Evolutionary conservation across 2,888 invertebrate species (phyloP).

Genomic region (Tachina grossa): DNA sequence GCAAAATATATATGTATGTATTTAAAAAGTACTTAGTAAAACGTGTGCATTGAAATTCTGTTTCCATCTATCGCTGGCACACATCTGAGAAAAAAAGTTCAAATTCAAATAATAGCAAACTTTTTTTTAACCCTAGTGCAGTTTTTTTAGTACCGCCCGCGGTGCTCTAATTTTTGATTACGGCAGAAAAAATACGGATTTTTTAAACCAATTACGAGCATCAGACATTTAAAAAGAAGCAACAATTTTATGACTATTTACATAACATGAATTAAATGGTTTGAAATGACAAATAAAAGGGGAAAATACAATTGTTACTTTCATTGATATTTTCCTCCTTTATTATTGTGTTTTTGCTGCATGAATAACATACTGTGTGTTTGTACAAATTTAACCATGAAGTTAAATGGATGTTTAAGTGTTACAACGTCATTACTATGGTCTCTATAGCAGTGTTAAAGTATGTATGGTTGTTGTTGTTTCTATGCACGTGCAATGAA

Average conservation of each 20-base stretch:
- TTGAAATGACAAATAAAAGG: conserved; percentile 50
- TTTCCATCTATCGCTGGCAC: conserved; percentile 8
- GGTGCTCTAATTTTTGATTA: conserved; percentile 63
- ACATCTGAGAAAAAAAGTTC: background rate
- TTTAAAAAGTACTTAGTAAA: background rate
- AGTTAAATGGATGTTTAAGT: conserved; percentile 64
- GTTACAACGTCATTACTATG: conserved; percentile 69
- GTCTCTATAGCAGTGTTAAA: conserved; percentile 32
- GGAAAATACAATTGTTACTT: conserved; percentile 62
- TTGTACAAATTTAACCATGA: conserved; percentile 53
- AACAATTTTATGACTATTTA: conserved; percentile 67
- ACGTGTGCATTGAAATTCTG: background rate
- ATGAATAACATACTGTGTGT: conserved; percentile 13
- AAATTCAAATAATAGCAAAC: conserved; percentile 9
- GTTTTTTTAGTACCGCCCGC: conserved; percentile 53
- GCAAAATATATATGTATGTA: too few relatives aligned
- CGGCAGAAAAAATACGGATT: conserved; percentile 16
- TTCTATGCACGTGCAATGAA: conserved; percentile 54
- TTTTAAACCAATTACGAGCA: conserved; percentile 60
- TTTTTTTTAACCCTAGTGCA: conserved; percentile 43
- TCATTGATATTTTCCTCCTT: conserved; percentile 37
- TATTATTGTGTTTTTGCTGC: conserved; percentile 12
- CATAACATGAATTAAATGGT: conserved; percentile 56
- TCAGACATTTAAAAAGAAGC: conserved; percentile 56
- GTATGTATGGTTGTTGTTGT: conserved; percentile 33